These are phyloP conservation scores for Eleginops maclovinus DNA, from an alignment of 2,113 vertebrate genomes.

Conservation along the genomic window DNA sequence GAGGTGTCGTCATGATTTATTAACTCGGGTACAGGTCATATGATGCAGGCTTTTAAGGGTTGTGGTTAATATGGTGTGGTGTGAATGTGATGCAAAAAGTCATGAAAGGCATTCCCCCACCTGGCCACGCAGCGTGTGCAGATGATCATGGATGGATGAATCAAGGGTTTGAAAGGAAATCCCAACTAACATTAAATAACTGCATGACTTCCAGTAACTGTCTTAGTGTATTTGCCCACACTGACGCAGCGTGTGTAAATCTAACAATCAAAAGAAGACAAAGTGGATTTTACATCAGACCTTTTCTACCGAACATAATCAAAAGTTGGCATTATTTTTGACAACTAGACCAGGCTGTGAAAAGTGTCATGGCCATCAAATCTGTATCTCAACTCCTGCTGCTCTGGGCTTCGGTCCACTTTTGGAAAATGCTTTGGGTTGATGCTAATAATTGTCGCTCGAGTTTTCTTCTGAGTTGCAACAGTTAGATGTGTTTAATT, in stretches of 20 bases:
- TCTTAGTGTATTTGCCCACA: too few relatives aligned
- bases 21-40: neutral
- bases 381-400: neutral
- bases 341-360: too few relatives aligned
- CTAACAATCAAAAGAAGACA: too few relatives aligned
- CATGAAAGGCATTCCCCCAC: constrained; percentile 17
- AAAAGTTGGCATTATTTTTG: too few relatives aligned
- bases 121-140: neutral
- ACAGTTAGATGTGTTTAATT: neutral
- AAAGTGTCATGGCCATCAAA: too few relatives aligned
- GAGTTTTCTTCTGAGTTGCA: neutral
- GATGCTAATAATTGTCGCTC: neutral
- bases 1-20: constrained; percentile 2
- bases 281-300: too few relatives aligned
- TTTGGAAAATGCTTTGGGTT: constrained; percentile 1
- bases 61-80: neutral
- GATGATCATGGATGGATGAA: neutral
- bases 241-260: too few relatives aligned
- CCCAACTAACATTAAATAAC: constrained; percentile 24
- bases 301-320: too few relatives aligned
- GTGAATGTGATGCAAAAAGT: neutral
- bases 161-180: constrained; percentile 37
- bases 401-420: neutral
- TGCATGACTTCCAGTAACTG: too few relatives aligned
- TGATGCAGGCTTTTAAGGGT: neutral